Evolutionary conservation across 2,888 invertebrate genomes (phyloP).

Genomic region (Lepidocyrtoides sp.): DNA sequence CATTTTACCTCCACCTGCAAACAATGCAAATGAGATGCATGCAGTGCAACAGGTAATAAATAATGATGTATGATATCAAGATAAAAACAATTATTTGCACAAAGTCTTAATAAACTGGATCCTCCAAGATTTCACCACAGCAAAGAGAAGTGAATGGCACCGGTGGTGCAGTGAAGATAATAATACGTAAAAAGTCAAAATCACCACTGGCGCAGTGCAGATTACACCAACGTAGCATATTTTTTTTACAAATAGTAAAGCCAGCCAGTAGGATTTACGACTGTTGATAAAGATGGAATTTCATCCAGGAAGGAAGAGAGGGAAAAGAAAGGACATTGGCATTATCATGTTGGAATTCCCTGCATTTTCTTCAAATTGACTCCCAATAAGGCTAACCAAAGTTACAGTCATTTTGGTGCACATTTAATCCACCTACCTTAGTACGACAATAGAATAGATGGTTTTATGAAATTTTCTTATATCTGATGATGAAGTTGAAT

Average conservation of each 20-base stretch:
- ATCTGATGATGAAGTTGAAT: constrained; percentile 2
- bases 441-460: no score
- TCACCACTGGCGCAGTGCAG: background rate
- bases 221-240: background rate
- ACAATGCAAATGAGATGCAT: constrained; percentile 41
- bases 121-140: background rate
- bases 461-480: background rate
- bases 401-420: background rate
- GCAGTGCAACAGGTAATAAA: constrained; percentile 35
- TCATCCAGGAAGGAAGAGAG: constrained; percentile 49
- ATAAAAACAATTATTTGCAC: constrained; percentile 59
- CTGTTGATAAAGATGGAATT: constrained; percentile 30
- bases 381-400: constrained; percentile 39
- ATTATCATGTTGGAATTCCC: constrained; percentile 32
- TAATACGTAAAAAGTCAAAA: background rate
- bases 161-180: background rate
- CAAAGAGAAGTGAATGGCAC: background rate
- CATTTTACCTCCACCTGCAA: background rate
- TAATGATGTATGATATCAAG: constrained; percentile 46
- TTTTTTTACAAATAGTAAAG: no score
- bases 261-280: background rate
- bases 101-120: constrained; percentile 44
- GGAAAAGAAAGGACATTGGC: constrained; percentile 35
- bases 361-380: constrained; percentile 35
- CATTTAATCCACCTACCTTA: background rate